Evolutionary conservation across 2,113 vertebrate species (phyloP).

Genomic region (Parus major): DNA sequence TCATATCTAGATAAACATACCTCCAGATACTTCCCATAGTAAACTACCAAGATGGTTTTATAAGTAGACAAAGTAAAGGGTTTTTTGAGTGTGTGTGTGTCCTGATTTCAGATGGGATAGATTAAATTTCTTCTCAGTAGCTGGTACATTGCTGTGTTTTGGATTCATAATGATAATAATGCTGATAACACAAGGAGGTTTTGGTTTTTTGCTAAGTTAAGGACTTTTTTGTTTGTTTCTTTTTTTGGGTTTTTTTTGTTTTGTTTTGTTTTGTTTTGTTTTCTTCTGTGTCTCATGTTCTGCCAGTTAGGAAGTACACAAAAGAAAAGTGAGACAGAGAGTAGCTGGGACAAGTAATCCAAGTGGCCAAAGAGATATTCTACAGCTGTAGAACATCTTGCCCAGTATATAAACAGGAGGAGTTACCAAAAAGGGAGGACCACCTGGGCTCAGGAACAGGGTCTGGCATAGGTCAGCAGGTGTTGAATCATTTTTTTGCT

Average conservation of each 20-base stretch:
- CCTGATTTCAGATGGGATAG: neutral
- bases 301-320: neutral
- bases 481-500: neutral
- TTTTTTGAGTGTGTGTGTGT: neutral
- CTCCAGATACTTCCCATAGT: neutral
- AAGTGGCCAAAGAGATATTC: neutral
- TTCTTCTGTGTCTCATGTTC: neutral
- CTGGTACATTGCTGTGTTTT: neutral
- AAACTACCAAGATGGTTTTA: neutral
- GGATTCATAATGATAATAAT: neutral
- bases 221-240: neutral
- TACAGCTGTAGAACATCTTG: rapidly evolving
- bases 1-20: neutral
- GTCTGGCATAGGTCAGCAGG: neutral
- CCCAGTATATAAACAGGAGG: neutral
- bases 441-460: neutral
- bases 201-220: rapidly evolving
- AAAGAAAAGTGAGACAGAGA: neutral
- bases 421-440: neutral
- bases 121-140: neutral
- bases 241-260: neutral
- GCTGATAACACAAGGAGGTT: no score
- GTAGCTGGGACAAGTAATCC: neutral
- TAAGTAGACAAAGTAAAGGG: neutral
- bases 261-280: no score